phyloP scores from a whole-genome alignment of 2,113 vertebrate genomes.

The Peromyscus californicus region DNA sequence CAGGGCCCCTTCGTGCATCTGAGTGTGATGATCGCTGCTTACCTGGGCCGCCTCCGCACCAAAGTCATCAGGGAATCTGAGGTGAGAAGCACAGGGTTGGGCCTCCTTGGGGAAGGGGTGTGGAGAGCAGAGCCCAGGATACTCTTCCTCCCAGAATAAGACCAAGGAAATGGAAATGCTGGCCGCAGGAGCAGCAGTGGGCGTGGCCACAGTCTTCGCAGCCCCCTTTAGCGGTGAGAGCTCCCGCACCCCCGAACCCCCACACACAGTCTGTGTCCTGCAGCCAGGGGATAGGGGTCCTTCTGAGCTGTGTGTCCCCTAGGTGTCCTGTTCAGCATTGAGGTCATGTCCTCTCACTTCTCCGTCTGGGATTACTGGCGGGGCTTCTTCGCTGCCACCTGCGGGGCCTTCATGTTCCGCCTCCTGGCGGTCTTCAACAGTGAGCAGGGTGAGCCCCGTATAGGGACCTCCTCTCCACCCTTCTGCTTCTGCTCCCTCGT shows the following conservation, averaged over 20 bases:
- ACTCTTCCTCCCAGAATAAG: slow-evolving; percentile 84
- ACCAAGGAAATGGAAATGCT: slow-evolving; percentile 91
- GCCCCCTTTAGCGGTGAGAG: slow-evolving; percentile 94
- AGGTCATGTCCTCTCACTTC: slow-evolving; percentile 94
- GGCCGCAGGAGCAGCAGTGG: slow-evolving; percentile 92
- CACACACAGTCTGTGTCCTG: fast-evolving
- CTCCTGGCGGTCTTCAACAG: slow-evolving; percentile 93
- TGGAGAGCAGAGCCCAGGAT: background rate
- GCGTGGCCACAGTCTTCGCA: slow-evolving; percentile 94
- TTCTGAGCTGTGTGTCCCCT: background rate
- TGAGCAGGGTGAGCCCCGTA: slow-evolving; percentile 89
- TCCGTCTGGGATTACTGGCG: slow-evolving; percentile 93
- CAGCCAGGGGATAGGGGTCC: fast-evolving
- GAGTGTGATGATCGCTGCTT: slow-evolving; percentile 91
- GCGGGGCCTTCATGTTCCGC: slow-evolving; percentile 92
- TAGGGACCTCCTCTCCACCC: background rate
- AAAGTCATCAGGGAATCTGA: slow-evolving; percentile 85
- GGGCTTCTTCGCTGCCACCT: slow-evolving; percentile 93
- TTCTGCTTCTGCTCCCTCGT: background rate
- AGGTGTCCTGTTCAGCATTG: slow-evolving; percentile 97
- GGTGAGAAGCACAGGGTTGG: slow-evolving; percentile 84
- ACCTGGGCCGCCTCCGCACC: slow-evolving; percentile 90
- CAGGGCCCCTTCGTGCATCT: slow-evolving; percentile 97
- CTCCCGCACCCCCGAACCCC: too few species aligned
- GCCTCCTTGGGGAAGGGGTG: fast-evolving